Percentiles rank a stretch among this genome's conserved stretches.
Evolutionary conservation across 2,113 vertebrate species (phyloP).

Genomic region (Zapornia atra): DNA sequence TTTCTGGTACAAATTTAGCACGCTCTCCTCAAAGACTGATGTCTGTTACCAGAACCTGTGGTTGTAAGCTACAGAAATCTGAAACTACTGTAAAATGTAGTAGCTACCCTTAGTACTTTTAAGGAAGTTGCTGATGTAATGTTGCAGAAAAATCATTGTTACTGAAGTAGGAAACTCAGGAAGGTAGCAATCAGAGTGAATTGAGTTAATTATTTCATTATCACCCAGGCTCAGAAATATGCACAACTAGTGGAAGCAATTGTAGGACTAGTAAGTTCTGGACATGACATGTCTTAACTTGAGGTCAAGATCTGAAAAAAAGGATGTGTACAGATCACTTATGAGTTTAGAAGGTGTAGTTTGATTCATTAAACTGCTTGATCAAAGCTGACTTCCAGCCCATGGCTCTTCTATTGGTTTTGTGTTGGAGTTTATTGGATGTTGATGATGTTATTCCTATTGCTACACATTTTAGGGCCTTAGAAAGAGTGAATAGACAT

Average conservation of each 20-base stretch:
- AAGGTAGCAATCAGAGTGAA: not conserved
- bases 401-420: not conserved
- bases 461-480: not conserved
- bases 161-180: not conserved
- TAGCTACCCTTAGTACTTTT: not conserved
- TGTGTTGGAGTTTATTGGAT: not conserved
- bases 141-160: not conserved
- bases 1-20: not conserved
- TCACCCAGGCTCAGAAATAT: not conserved
- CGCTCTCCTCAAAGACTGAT: not conserved
- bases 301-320: not conserved
- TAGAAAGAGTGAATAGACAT: not conserved
- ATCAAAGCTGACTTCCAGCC: not conserved
- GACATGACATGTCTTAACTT: not conserved
- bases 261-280: not conserved
- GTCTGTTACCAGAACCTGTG: not conserved
- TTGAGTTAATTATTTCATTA: not conserved
- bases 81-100: not conserved
- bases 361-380: not conserved
- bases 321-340: not conserved
- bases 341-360: not conserved
- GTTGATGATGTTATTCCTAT: not conserved
- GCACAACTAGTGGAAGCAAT: not conserved
- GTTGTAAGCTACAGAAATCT: not conserved
- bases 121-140: not conserved